These are phyloP conservation scores for Corvus moneduloides DNA, from an alignment of 2,113 vertebrate species.

Conservation along the genomic window DNA sequence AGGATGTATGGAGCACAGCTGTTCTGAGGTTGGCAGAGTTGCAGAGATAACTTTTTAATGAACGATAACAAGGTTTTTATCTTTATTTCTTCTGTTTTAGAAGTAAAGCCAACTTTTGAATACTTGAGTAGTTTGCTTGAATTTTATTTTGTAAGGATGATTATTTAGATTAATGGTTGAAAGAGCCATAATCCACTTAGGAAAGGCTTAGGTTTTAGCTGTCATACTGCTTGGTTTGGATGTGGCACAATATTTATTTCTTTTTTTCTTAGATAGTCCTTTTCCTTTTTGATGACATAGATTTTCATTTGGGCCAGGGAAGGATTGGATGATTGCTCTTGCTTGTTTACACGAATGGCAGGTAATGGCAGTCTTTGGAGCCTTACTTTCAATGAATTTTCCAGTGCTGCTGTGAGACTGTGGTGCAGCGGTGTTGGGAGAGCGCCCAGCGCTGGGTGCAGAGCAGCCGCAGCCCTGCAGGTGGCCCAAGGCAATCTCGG, in stretches of 20 bases:
- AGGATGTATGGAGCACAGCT: constrained; percentile 29
- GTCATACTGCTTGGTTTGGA: neutral
- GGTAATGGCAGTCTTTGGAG: neutral
- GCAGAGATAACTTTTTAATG: constrained; percentile 11
- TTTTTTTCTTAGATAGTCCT: neutral
- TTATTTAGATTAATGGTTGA: constrained; percentile 1
- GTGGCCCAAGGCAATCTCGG: fast-evolving
- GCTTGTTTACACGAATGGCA: neutral
- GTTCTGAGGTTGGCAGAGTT: constrained; percentile 5
- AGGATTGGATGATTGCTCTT: neutral
- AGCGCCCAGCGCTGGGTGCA: fast-evolving
- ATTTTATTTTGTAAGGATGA: neutral
- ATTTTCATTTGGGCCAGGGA: neutral
- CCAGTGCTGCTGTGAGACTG: neutral
- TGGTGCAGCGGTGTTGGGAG: neutral
- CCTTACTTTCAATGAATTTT: neutral
- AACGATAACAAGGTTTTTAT: neutral
- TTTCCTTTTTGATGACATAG: neutral
- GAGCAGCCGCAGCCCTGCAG: neutral
- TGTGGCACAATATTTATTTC: neutral
- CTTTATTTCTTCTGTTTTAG: neutral
- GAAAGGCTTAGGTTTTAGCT: neutral
- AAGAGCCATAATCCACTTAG: neutral
- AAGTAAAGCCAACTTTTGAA: neutral
- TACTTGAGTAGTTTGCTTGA: neutral